Conservation (phyloP, 2,797 vertebrate species). For the Harpagifer antarcticus region DNA sequence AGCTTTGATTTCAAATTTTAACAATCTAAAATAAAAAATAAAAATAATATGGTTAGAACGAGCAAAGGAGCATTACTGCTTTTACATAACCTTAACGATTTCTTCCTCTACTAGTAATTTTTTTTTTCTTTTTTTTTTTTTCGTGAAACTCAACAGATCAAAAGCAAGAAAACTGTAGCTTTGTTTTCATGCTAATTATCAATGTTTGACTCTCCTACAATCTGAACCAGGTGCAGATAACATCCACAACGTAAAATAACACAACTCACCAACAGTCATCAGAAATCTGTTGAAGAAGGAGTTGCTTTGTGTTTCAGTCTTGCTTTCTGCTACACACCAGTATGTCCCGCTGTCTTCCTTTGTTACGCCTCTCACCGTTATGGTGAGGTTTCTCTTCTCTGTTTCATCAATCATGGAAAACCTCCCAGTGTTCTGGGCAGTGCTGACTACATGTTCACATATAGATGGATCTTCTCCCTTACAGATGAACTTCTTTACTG, state of each 20-base stretch:
- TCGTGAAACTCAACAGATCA: neutral
- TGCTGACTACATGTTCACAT: neutral
- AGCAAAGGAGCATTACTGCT: no score
- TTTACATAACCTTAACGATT: neutral
- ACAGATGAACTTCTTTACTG: slow-evolving; percentile 13
- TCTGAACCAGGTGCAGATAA: neutral
- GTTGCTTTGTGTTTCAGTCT: fast-evolving
- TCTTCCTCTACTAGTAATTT: neutral
- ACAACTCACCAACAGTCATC: slow-evolving; percentile 35
- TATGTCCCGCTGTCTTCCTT: slow-evolving; percentile 39
- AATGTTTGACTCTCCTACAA: fast-evolving
- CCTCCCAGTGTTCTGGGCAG: fast-evolving
- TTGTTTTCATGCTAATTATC: no score
- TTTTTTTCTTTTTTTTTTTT: neutral
- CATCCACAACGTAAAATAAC: neutral
- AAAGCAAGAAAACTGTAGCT: no score
- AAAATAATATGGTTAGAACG: no score
- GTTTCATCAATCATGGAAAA: fast-evolving
- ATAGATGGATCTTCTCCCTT: slow-evolving; percentile 35
- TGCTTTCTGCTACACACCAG: slow-evolving; percentile 25
- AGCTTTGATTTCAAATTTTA: no score
- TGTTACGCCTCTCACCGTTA: slow-evolving; percentile 14
- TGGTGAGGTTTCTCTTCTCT: fast-evolving
- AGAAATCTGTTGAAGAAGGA: neutral
- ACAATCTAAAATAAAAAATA: no score